phyloP scores from a whole-genome alignment of 2,888 invertebrate species.

The Metalampra italica region DNA sequence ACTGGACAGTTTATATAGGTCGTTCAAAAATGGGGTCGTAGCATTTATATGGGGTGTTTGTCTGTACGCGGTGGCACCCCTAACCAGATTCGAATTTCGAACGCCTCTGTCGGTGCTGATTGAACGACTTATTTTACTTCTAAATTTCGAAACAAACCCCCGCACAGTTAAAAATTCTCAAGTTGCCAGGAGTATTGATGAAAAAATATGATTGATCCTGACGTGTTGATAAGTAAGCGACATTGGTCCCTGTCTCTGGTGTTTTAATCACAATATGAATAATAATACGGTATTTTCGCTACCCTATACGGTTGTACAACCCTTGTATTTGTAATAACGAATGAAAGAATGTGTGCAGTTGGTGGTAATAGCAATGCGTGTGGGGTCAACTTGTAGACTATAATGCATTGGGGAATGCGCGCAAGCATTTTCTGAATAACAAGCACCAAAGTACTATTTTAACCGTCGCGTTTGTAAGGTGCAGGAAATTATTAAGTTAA shows the following conservation, averaged over 20 bases:
- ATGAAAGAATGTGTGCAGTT: conserved; percentile 58
- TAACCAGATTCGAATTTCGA: conserved; percentile 59
- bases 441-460: conserved; percentile 23
- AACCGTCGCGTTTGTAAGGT: conserved; percentile 12
- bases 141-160: not conserved
- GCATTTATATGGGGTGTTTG: conserved; percentile 53
- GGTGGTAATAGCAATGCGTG: conserved; percentile 54
- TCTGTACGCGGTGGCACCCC: conserved; percentile 56
- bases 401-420: conserved; percentile 45
- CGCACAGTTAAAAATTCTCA: not conserved
- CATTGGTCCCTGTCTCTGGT: not conserved
- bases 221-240: not conserved
- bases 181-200: not conserved
- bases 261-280: conserved; percentile 37
- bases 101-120: conserved; percentile 15
- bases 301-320: conserved; percentile 64
- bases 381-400: conserved; percentile 60
- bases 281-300: conserved; percentile 65
- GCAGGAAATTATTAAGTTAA: conserved; percentile 4
- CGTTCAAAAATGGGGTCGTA: conserved; percentile 69
- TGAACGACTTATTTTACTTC: conserved; percentile 31
- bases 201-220: not conserved
- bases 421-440: conserved; percentile 27
- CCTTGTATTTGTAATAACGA: conserved; percentile 39
- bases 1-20: conserved; percentile 67